Base-by-base conservation (phyloP, 1,140 invertebrate genomes). In the Acromyrmex heyeri region DNA sequence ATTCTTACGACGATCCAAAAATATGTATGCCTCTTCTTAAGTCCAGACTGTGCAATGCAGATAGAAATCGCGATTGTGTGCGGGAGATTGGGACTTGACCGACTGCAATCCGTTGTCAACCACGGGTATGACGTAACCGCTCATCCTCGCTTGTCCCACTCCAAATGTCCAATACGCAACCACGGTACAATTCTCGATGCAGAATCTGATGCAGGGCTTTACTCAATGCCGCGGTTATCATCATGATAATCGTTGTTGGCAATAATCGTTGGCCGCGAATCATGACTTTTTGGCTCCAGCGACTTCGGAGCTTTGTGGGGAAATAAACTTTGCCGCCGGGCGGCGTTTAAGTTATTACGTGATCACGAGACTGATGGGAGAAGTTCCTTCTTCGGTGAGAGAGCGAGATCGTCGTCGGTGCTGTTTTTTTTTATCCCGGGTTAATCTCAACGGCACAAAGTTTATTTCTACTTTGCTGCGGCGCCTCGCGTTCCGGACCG, bases 311-410 rank as follows among this genome's bases (percentile, higher is more conserved):
- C 67, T 73, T 61, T 75, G 8, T 55, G 38, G 38, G 55, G 55
- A 73, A 73, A 18, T 67, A 59, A 78, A 85, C 67, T 89, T 79
- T 27, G 24, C 24, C 72, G 24, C n/a, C 77, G 48, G 24, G 34
- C 30, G 30, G 48, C 38, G n/a, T 69, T 82, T 62, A 64, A 53
- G 57, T 82, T 86, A 86, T 82, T 86, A 82, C 50, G 38, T 64
- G 38, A 87, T 82, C 70, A 86, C 27, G 82, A 61, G 59, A 88
- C 77, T 86, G 61, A 78, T 72, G 65, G 50, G 69, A 50, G 70
- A 86, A 78, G 70, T 67, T 69, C 21, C 48, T 70, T 59, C 12
- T 18, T 67, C 38, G 34, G 55, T 18, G 50, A 44, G 64, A 62
- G 57, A 50, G 70, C n/a, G 27, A 53, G 62, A 86, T 64, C 30